A percentile compares a stretch with the other conserved stretches of the same genome.
These are phyloP conservation scores for Rana temporaria DNA, from an alignment of 2,113 vertebrate species.

Conservation along the genomic window DNA sequence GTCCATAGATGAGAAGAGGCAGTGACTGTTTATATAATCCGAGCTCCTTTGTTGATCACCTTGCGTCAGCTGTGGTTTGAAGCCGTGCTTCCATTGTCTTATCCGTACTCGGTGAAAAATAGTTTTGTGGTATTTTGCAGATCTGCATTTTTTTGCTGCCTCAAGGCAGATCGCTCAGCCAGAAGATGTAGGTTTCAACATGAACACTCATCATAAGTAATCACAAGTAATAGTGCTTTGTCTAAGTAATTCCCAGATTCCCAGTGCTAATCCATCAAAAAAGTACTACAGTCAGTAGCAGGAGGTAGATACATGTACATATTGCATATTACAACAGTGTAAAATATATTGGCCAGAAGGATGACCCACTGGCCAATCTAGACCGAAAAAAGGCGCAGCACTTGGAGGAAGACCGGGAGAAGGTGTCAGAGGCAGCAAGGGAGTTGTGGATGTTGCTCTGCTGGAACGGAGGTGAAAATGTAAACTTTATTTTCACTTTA, in stretches of 20 bases:
- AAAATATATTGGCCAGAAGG: not conserved
- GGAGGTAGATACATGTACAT: conserved; percentile 39
- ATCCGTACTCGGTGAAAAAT: not conserved
- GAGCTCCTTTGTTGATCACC: not conserved
- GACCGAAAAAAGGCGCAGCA: no score
- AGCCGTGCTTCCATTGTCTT: not conserved
- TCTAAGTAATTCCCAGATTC: conserved; percentile 17
- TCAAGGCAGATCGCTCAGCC: not conserved
- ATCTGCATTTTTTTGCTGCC: not conserved
- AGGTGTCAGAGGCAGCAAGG: no score
- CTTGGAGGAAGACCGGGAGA: no score
- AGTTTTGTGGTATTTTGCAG: not conserved
- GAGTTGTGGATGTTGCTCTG: no score
- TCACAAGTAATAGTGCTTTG: conserved; percentile 8
- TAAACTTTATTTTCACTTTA: no score
- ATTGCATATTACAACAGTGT: conserved; percentile 7
- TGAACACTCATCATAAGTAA: not conserved
- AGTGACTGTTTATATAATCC: not conserved
- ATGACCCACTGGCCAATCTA: no score
- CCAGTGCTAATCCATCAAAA: not conserved
- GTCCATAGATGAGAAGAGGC: not conserved
- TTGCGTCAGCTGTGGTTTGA: not conserved
- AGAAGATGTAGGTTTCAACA: conserved; percentile 2
- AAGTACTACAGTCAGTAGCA: conserved; percentile 13
- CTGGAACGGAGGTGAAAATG: no score